Base-by-base conservation (phyloP, 2,113 vertebrate genomes). In the Lamprotornis superbus region DNA sequence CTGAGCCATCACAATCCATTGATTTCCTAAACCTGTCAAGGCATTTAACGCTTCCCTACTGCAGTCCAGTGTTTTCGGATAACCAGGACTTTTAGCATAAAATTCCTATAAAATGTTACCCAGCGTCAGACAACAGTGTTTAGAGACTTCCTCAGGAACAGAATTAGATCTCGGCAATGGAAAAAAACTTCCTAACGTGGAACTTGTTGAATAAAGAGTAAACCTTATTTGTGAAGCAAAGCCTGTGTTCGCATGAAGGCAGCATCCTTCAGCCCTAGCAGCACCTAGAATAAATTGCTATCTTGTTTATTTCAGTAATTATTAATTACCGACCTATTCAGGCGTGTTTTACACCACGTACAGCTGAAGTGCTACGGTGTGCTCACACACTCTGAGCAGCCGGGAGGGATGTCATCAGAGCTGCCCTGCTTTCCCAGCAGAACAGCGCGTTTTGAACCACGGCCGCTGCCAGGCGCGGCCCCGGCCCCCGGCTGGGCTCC, bases 161-260 rank as follows among this genome's bases (percentile, higher is more conserved):
- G 50, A 90, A 94, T 56, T 68, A 64, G 35, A 59, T 57, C 59
- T 50, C 9, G 18, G 77, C 37, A 74, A 59, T 10, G 64, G 56
- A 49, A 76, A 81, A 95, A 94, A 97, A 97, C 94, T 97, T 97
- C 86, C 87, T 56, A 42, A 69, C 1, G 1, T 27, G 53, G 91
- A 96, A 96, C 94, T 96, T 96, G 94, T 94, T 94, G 97, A 97
- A 94, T 64, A 80, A 40, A 16, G 73, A 60, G 83, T 12, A 70
- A 71, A 69, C n/a, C 56, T 40, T 37, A 37, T 67, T 53, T 42
- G 63, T 14, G 39, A 88, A 88, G 46, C 3, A 11, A 25, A 44
- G 50, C 73, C 91, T 61, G 80, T 20, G 46, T 67, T 23, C 1
- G 1, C 10, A 5, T 4, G 69, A 78, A 81, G 33, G 70, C 61